Conservation (phyloP, 2,113 vertebrate genomes). For the Gasterosteus aculeatus region DNA sequence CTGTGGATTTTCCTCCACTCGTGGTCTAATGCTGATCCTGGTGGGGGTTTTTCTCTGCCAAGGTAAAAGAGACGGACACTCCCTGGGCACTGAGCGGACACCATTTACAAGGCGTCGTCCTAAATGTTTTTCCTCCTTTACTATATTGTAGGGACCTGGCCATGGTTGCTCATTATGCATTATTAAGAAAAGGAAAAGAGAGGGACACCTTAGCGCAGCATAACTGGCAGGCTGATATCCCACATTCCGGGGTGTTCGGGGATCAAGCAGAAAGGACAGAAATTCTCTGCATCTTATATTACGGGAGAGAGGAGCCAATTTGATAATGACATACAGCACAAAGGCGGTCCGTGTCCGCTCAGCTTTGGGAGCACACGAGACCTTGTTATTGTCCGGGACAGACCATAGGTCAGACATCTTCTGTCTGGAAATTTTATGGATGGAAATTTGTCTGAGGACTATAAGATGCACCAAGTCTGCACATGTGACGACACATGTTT, state of each 20-base stretch:
- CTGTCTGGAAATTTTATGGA: slow-evolving; percentile 51
- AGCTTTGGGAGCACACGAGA: slow-evolving; percentile 47
- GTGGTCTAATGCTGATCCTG: slow-evolving; percentile 58
- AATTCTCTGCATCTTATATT: slow-evolving; percentile 33
- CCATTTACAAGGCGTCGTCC: slow-evolving; percentile 42
- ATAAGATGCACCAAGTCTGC: slow-evolving; percentile 36
- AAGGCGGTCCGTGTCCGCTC: slow-evolving; percentile 42
- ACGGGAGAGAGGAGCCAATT: slow-evolving; percentile 54
- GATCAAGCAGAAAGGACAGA: slow-evolving; percentile 44
- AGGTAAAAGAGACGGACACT: slow-evolving; percentile 58
- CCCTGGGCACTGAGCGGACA: slow-evolving; percentile 51
- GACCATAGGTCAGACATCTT: slow-evolving; percentile 54
- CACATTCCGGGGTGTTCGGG: slow-evolving; percentile 45
- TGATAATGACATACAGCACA: slow-evolving; percentile 70
- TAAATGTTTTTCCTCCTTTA: slow-evolving; percentile 29
- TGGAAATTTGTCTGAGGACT: slow-evolving; percentile 56
- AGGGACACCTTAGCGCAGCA: slow-evolving; percentile 6
- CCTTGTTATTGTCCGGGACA: slow-evolving; percentile 63
- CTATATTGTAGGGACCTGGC: slow-evolving; percentile 14
- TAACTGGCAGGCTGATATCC: slow-evolving; percentile 31
- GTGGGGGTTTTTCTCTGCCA: slow-evolving; percentile 46
- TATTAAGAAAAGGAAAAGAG: slow-evolving; percentile 41
- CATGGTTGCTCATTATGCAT: slow-evolving; percentile 18
- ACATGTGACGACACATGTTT: slow-evolving; percentile 51
- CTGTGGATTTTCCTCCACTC: slow-evolving; percentile 50